Conservation (phyloP, 2,888 invertebrate species). For the Dynastes grantii region DNA sequence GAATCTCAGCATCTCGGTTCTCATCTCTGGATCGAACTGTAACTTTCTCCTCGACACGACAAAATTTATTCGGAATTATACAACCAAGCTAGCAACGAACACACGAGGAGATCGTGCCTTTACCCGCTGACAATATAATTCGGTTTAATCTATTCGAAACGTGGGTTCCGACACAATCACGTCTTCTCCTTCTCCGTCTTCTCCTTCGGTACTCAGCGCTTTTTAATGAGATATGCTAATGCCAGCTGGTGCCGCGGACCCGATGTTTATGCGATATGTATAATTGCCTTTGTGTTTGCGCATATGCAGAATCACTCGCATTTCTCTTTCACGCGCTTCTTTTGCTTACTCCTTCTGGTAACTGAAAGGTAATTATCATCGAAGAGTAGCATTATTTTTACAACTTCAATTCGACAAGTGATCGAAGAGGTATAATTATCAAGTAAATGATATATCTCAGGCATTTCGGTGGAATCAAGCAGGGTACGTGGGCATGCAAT, state of each 20-base stretch:
- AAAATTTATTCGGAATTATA: conserved; percentile 22
- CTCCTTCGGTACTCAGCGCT: neutral
- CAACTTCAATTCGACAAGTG: neutral
- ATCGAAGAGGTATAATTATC: neutral
- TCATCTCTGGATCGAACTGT: neutral
- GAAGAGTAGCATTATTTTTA: neutral
- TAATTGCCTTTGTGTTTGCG: conserved; percentile 33
- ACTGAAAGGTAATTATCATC: neutral
- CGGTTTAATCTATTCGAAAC: conserved; percentile 40
- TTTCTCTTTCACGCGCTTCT: neutral
- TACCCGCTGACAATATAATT: conserved; percentile 43
- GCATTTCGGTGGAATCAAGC: no score
- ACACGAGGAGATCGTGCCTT: conserved; percentile 1
- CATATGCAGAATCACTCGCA: conserved; percentile 30
- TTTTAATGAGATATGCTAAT: conserved; percentile 36
- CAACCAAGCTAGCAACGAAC: neutral
- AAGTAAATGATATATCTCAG: neutral
- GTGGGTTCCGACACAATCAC: conserved; percentile 42
- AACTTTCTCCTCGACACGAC: conserved; percentile 8
- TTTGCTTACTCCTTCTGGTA: neutral
- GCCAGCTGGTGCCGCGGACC: neutral
- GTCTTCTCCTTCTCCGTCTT: neutral
- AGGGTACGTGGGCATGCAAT: no score
- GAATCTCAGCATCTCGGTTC: neutral
- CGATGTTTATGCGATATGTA: conserved; percentile 23